phyloP scores from a whole-genome alignment of 2,113 vertebrate species.

The Pipa parva region DNA sequence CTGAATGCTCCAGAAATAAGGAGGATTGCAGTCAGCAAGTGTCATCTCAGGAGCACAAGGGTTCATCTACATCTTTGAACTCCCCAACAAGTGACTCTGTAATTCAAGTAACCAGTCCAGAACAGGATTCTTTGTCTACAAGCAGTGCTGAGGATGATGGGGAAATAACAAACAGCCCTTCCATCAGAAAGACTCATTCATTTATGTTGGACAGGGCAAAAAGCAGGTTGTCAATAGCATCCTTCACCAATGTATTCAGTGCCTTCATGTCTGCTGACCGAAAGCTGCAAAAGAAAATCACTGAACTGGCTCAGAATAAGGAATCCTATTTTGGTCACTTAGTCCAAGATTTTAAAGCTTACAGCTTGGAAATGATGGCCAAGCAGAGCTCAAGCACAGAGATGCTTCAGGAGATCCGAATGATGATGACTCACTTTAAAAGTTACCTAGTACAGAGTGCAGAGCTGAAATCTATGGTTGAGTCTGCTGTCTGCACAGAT shows the following conservation, averaged over 20 bases:
- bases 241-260: conserved; percentile 72
- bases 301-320: conserved; percentile 85
- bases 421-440: conserved; percentile 97
- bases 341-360: conserved; percentile 83
- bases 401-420: conserved; percentile 92
- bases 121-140: conserved; percentile 83
- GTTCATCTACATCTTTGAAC: conserved; percentile 68
- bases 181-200: conserved; percentile 69
- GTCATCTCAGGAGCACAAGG: conserved; percentile 48
- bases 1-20: not conserved
- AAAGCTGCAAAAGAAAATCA: conserved; percentile 85
- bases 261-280: conserved; percentile 81
- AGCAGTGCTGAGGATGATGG: conserved; percentile 89
- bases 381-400: conserved; percentile 86
- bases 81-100: conserved; percentile 57
- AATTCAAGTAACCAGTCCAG: conserved; percentile 39
- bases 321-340: conserved; percentile 88
- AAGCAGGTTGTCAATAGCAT: conserved; percentile 78
- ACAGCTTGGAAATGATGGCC: conserved; percentile 87
- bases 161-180: conserved; percentile 53
- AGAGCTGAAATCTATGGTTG: conserved; percentile 78
- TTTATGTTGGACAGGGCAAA: conserved; percentile 81
- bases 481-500: conserved; percentile 63
- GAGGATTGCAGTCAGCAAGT: conserved; percentile 5
- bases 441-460: conserved; percentile 93